Percentiles rank a stretch among this genome's conserved stretches.
Evolutionary conservation across 1,140 invertebrate species (phyloP).

Genomic region (Latrodectus geometricus): DNA sequence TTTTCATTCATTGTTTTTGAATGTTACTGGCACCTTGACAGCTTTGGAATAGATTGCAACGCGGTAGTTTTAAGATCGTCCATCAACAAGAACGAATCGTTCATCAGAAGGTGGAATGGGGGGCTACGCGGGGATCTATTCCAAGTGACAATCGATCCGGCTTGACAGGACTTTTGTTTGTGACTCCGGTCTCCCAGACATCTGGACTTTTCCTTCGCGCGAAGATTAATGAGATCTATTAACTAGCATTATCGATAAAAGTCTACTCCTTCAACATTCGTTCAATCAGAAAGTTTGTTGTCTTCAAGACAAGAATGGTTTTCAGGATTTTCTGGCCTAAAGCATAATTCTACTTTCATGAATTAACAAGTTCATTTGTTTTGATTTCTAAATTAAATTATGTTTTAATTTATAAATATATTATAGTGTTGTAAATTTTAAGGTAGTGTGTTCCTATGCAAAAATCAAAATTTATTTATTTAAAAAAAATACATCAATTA

Average conservation of each 20-base stretch:
- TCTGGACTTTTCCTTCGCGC: background rate
- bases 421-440: too few relatives aligned
- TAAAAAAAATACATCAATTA: too few relatives aligned
- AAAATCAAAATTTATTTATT: too few relatives aligned
- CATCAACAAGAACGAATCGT: background rate
- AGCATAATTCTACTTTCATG: too few relatives aligned
- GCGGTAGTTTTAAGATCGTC: background rate
- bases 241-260: background rate
- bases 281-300: background rate
- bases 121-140: background rate
- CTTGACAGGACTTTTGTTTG: background rate
- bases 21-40: background rate
- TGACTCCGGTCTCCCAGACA: background rate
- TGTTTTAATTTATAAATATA: too few relatives aligned
- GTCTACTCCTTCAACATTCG: background rate
- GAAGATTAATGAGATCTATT: background rate
- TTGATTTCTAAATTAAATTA: too few relatives aligned
- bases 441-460: too few relatives aligned
- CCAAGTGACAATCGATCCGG: background rate
- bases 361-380: too few relatives aligned
- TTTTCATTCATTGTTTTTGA: background rate
- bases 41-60: background rate
- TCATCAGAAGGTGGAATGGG: background rate
- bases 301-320: background rate
- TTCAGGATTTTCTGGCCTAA: background rate